phyloP scores from a whole-genome alignment of 2,797 vertebrate species.

The Zenarchopterus dispar region DNA sequence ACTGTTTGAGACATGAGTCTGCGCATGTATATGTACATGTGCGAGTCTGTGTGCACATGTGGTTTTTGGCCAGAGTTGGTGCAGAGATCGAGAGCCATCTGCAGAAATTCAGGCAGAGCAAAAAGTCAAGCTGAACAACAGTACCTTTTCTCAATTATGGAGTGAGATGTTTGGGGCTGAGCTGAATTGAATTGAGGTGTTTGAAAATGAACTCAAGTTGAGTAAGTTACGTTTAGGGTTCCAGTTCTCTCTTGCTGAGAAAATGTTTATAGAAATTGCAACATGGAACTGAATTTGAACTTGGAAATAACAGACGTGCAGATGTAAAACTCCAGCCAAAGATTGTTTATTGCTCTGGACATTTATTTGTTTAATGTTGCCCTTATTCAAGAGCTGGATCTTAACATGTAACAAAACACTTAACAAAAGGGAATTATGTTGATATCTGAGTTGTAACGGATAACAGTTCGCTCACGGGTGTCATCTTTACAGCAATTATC shows the following conservation, averaged over 20 bases:
- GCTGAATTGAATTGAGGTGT: conserved; percentile 22
- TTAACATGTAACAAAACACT: not conserved
- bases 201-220: conserved; percentile 15
- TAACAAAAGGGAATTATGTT: not conserved
- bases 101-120: conserved; percentile 60
- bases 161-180: conserved; percentile 37
- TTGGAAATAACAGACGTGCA: too few species aligned
- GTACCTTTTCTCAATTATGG: conserved; percentile 42
- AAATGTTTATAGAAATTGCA: too few species aligned
- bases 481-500: too few species aligned
- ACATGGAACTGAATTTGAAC: too few species aligned
- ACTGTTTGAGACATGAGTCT: conserved; percentile 15
- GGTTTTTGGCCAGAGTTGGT: conserved; percentile 61
- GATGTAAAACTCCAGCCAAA: not conserved
- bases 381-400: not conserved
- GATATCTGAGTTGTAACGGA: not conserved
- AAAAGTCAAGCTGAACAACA: conserved; percentile 51
- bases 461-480: not conserved
- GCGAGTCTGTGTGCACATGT: conserved; percentile 43
- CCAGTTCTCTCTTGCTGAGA: too few species aligned
- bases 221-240: not conserved
- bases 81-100: conserved; percentile 53
- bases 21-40: conserved; percentile 37
- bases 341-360: not conserved
- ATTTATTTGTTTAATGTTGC: not conserved